Percentiles rank a stretch among this genome's conserved stretches.
Evolutionary conservation across 2,113 vertebrate genomes (phyloP).

Genomic region (Myodes glareolus): DNA sequence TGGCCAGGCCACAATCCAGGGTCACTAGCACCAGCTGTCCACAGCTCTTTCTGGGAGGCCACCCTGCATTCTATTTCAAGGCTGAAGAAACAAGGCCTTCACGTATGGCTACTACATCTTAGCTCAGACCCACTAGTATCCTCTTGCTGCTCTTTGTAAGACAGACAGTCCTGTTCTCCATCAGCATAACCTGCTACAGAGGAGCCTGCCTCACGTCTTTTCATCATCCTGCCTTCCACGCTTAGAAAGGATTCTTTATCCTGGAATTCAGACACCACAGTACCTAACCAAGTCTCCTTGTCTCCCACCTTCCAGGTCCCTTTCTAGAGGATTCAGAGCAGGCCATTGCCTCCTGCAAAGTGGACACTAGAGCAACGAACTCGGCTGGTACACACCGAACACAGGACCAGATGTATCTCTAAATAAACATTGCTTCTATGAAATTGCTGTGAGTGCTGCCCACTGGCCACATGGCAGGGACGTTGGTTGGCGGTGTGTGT

Average conservation of each 20-base stretch:
- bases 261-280: not conserved
- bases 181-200: not conserved
- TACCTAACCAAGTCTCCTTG: not conserved
- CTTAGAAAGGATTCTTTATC: not conserved
- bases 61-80: not conserved
- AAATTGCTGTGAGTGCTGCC: constrained; percentile 35
- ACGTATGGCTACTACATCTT: rapidly evolving
- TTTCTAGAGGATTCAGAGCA: not conserved
- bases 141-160: not conserved
- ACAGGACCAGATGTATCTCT: constrained; percentile 28
- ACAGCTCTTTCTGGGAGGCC: not conserved
- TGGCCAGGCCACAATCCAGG: no score
- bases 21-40: not conserved
- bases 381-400: not conserved
- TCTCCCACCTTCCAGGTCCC: not conserved
- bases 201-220: no score
- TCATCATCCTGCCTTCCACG: rapidly evolving
- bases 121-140: not conserved
- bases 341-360: not conserved
- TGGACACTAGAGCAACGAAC: not conserved
- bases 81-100: not conserved
- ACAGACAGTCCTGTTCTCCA: not conserved
- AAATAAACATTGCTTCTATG: constrained; percentile 55
- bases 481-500: not conserved
- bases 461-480: not conserved